Base-by-base conservation (phyloP, 1,140 invertebrate genomes). In the Drosophila ironensis region DNA sequence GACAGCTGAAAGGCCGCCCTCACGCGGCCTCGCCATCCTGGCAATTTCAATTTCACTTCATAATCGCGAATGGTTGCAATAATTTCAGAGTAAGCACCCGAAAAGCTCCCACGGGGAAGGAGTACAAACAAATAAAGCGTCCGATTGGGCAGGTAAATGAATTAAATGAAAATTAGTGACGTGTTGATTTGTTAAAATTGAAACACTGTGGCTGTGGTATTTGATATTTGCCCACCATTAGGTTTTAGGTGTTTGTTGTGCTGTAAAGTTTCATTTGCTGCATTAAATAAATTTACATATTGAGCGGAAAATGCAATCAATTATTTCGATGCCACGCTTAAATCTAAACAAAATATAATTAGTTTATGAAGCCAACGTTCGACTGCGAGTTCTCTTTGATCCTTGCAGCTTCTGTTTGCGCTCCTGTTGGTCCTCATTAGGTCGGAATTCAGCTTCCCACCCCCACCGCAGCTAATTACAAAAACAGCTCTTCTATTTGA, bases 401-500 rank as follows among this genome's bases (percentile, higher is more conserved):
- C 24, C 52, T 9, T 4, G 7, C 16, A 57, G 28, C 44, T 42
- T n/a, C n/a, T 25, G 20, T 25, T 60, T 60, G 17, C 20, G 16
- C 11, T 9, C 24, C 37, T 17, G 7, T 30, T 17, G 37, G 37
- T 6, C 28, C 37, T 60, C 51, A 60, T 44, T 60, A 57, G 25
- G 9, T 24, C 9, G 3, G 35, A 19, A 60, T 60, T 57, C 37
- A 60, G 24, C 17, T 46, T 24, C 33, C 16, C 19, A 11, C 41
- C 59, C 8, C 22, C 40, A 47, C 40, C 33, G 24, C 60, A 48
- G 60, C 60, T 77, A 77, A 77, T 77, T 77, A 77, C 60, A 68
- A 77, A 72, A 67, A 56, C 67, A 67, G 60, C 57, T 77, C 52
- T 68, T 77, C 45, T 68, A 77, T 72, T 76, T 67, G 59, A 60